A percentile compares a stretch with the other conserved stretches of the same genome.
These are phyloP conservation scores for Sciurus niger DNA, from an alignment of 2,113 vertebrate genomes.

Conservation along the genomic window DNA sequence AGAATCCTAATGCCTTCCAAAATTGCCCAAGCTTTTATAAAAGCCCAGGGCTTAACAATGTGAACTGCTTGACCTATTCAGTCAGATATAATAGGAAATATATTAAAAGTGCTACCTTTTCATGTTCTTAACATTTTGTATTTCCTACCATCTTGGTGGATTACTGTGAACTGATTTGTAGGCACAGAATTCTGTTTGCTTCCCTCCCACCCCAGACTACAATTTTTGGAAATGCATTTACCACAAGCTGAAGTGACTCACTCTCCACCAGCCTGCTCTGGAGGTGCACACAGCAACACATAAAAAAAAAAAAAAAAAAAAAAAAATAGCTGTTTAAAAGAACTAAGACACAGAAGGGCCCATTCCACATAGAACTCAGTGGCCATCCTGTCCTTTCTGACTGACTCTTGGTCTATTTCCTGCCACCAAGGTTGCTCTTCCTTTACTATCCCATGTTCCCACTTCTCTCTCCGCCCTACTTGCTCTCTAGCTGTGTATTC, in stretches of 20 bases:
- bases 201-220: not conserved
- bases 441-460: not conserved
- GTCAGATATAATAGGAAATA: constrained; percentile 49
- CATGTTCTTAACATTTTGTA: constrained; percentile 18
- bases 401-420: not conserved
- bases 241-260: not conserved
- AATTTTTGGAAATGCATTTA: constrained; percentile 60
- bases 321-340: not conserved
- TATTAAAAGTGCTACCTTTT: constrained; percentile 51
- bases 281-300: not conserved
- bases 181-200: constrained; percentile 49
- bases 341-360: not conserved
- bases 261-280: not conserved
- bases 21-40: not conserved
- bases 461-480: not conserved
- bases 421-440: not conserved
- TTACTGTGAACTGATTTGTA: constrained; percentile 37
- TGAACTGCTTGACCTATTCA: constrained; percentile 1
- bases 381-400: not conserved
- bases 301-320: not conserved
- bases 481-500: not conserved
- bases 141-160: constrained; percentile 17
- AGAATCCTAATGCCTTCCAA: not conserved
- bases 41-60: not conserved
- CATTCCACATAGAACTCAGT: not conserved